Evolutionary conservation across 2,113 vertebrate species (phyloP).

Genomic region (Psammodynastes pulverulentus): DNA sequence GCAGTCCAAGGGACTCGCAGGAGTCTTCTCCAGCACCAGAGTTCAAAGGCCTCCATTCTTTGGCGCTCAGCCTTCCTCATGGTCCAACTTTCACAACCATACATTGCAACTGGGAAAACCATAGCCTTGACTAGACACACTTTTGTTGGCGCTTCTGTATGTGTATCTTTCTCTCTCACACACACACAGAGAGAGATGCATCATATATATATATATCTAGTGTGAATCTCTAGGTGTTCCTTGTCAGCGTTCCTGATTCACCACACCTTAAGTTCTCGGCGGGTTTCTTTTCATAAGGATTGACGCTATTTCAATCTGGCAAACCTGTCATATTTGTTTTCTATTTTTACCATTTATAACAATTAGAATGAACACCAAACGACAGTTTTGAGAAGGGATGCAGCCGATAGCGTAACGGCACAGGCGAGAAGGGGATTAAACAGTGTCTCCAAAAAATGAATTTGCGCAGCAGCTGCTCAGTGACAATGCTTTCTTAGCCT

Average conservation of each 20-base stretch:
- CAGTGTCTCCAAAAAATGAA: slow-evolving; percentile 29
- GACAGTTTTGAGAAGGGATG: slow-evolving; percentile 36
- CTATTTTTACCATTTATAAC: not conserved
- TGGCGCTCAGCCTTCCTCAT: too few relatives aligned
- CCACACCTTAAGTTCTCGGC: not conserved
- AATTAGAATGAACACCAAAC: not conserved
- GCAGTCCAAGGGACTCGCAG: too few relatives aligned
- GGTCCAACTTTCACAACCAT: too few relatives aligned
- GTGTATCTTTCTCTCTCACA: too few relatives aligned
- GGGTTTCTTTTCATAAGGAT: not conserved
- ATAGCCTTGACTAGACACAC: too few relatives aligned
- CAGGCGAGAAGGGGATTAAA: slow-evolving; percentile 43
- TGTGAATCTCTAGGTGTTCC: not conserved
- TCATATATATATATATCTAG: not conserved
- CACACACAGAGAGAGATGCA: too few relatives aligned
- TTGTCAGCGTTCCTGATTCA: not conserved
- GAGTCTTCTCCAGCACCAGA: too few relatives aligned
- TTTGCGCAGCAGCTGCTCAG: slow-evolving; percentile 2
- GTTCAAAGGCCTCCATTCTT: too few relatives aligned
- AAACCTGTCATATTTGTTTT: not conserved
- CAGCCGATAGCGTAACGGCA: slow-evolving; percentile 22
- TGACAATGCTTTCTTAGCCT: slow-evolving; percentile 40
- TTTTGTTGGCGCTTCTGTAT: too few relatives aligned
- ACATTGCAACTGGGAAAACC: too few relatives aligned
- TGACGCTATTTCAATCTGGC: not conserved